Evolutionary conservation across 2,113 vertebrate species (phyloP).

Genomic region (Corythornis cristatus): DNA sequence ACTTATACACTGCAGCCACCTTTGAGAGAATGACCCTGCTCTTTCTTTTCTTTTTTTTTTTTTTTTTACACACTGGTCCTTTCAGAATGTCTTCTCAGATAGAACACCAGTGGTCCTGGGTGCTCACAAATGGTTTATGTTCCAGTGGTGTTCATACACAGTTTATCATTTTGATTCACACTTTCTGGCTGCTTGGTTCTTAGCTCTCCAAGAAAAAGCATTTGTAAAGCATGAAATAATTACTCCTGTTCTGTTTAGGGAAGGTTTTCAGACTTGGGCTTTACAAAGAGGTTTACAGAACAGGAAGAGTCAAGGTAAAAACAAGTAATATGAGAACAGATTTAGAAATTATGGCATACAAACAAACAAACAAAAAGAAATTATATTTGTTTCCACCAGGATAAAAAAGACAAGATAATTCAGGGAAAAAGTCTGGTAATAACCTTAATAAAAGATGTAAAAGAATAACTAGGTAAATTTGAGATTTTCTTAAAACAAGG

Average conservation of each 20-base stretch:
- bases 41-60: not conserved
- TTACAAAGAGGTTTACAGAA: not conserved
- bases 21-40: not conserved
- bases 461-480: not conserved
- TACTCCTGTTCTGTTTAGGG: not conserved
- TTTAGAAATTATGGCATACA: not conserved
- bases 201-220: not conserved
- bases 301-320: not conserved
- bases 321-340: not conserved
- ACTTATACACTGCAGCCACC: not conserved
- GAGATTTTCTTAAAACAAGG: not conserved
- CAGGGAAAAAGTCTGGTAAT: not conserved
- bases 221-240: not conserved
- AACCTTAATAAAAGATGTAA: not conserved
- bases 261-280: not conserved
- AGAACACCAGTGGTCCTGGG: not conserved
- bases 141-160: not conserved
- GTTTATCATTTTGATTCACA: not conserved
- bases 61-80: not conserved
- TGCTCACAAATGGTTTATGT: not conserved
- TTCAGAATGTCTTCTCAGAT: not conserved
- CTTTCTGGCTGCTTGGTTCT: not conserved
- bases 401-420: not conserved
- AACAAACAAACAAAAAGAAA: not conserved
- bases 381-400: not conserved